phyloP scores from a whole-genome alignment of 2,888 invertebrate genomes.

The Agrilus biguttatus region DNA sequence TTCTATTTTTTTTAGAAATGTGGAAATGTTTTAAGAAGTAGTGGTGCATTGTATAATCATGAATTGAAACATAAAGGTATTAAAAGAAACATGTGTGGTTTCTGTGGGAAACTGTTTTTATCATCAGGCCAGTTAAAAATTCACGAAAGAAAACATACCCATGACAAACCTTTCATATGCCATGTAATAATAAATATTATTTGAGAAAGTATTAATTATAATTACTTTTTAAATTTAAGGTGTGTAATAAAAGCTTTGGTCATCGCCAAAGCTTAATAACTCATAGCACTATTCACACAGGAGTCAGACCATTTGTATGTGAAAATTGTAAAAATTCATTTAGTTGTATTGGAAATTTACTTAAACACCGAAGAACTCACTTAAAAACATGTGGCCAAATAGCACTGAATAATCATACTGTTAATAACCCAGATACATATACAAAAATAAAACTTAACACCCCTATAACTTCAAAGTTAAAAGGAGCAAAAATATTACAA shows the following conservation, averaged over 20 bases:
- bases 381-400: constrained; percentile 31
- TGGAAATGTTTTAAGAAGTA: constrained; percentile 20
- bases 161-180: constrained; percentile 24
- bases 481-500: constrained; percentile 9
- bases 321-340: constrained; percentile 32
- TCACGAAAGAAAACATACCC: constrained; percentile 25
- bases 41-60: constrained; percentile 23
- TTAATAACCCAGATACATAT: constrained; percentile 21
- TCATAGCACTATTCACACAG: constrained; percentile 34
- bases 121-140: constrained; percentile 23
- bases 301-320: constrained; percentile 35
- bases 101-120: constrained; percentile 24
- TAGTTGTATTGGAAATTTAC: constrained; percentile 34
- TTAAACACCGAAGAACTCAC: constrained; percentile 34
- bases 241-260: constrained; percentile 33
- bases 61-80: constrained; percentile 20
- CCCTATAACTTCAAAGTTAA: constrained; percentile 18
- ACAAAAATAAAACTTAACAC: constrained; percentile 23
- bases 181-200: constrained; percentile 14
- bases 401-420: constrained; percentile 21
- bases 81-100: constrained; percentile 21
- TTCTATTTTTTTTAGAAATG: constrained; percentile 16
- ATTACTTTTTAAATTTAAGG: constrained; percentile 18
- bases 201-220: neutral
- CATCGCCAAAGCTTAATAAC: constrained; percentile 35